These are phyloP conservation scores for Machaerirhynchus nigripectus DNA, from an alignment of 2,113 vertebrate species.

Conservation along the genomic window DNA sequence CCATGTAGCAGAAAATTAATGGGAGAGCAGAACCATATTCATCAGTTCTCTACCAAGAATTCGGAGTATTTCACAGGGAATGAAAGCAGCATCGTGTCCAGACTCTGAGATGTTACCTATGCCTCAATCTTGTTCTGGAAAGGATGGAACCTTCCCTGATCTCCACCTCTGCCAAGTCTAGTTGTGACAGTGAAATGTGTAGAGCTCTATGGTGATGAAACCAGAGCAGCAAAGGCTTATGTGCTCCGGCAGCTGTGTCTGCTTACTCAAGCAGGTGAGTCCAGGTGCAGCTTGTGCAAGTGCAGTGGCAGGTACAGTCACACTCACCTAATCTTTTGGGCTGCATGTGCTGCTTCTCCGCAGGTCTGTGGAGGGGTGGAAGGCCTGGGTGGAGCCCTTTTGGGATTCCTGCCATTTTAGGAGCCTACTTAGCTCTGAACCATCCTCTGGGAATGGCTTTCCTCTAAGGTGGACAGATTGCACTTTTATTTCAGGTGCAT, in stretches of 20 bases:
- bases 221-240: not conserved
- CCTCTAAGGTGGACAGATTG: not conserved
- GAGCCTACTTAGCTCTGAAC: not conserved
- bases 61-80: not conserved
- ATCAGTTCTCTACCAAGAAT: not conserved
- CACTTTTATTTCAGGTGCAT: not conserved
- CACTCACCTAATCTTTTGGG: not conserved
- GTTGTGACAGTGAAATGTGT: not conserved
- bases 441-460: not conserved
- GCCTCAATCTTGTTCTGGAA: not conserved
- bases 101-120: not conserved
- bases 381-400: not conserved
- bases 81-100: not conserved
- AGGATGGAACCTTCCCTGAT: not conserved
- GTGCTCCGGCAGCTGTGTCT: not conserved
- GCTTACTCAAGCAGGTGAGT: not conserved
- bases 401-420: not conserved
- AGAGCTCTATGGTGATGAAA: not conserved
- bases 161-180: not conserved
- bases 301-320: not conserved
- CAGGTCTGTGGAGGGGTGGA: not conserved
- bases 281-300: not conserved
- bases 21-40: not conserved
- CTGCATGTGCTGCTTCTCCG: not conserved
- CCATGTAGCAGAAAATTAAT: not conserved